Evolutionary conservation across 2,113 vertebrate species (phyloP).

Genomic region (Bufo gargarizans): DNA sequence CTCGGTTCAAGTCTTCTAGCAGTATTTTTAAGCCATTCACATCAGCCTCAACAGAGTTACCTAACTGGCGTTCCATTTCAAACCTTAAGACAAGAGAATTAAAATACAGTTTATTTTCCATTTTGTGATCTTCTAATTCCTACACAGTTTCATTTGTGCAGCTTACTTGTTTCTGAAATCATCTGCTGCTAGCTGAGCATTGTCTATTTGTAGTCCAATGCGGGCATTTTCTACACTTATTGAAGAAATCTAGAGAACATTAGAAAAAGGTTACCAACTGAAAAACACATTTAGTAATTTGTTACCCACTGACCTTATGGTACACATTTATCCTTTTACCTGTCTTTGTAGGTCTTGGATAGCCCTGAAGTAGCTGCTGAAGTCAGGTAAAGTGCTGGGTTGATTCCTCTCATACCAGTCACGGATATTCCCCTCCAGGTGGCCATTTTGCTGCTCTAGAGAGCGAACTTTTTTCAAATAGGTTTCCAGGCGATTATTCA

Average conservation of each 20-base stretch:
- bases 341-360: slow-evolving; percentile 68
- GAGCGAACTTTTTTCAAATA: slow-evolving; percentile 70
- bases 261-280: background rate
- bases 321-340: slow-evolving; percentile 2
- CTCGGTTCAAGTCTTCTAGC: slow-evolving; percentile 67
- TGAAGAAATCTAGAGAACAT: slow-evolving; percentile 68
- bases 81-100: slow-evolving; percentile 61
- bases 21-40: slow-evolving; percentile 64
- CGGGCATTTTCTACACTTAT: slow-evolving; percentile 70
- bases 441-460: slow-evolving; percentile 68
- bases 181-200: slow-evolving; percentile 69
- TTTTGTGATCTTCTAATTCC: background rate
- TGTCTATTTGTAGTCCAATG: slow-evolving; percentile 69
- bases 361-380: slow-evolving; percentile 65
- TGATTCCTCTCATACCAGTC: slow-evolving; percentile 63
- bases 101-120: background rate
- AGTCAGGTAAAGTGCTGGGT: slow-evolving; percentile 58
- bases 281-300: background rate
- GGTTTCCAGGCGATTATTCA: slow-evolving; percentile 74
- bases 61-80: slow-evolving; percentile 66
- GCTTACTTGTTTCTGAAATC: slow-evolving; percentile 73
- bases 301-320: background rate
- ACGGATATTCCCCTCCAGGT: slow-evolving; percentile 72
- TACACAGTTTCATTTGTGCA: slow-evolving; percentile 21
- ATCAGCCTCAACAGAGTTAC: slow-evolving; percentile 67